phyloP scores from a whole-genome alignment of 2,797 vertebrate species.

The Lepus townsendii region DNA sequence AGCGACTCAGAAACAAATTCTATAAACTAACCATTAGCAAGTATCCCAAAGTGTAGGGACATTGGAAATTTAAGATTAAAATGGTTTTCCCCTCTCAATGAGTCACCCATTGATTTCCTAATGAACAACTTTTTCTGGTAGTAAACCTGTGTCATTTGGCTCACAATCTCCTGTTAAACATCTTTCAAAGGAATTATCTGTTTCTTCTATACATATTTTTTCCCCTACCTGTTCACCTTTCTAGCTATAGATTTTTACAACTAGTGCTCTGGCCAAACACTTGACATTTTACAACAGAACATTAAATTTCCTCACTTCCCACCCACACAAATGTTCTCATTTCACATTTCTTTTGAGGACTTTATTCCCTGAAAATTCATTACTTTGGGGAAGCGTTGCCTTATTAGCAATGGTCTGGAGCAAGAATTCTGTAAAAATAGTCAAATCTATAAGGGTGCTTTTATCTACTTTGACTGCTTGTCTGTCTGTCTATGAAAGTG shows the following conservation, averaged over 20 bases:
- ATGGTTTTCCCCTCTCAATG: not conserved
- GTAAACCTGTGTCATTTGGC: not conserved
- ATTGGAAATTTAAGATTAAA: not conserved
- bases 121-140: not conserved
- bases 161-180: not conserved
- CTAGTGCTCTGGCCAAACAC: not conserved
- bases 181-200: not conserved
- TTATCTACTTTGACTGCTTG: not conserved
- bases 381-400: not conserved
- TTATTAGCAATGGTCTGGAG: not conserved
- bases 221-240: not conserved
- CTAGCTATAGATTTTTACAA: constrained; percentile 27
- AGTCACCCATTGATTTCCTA: not conserved
- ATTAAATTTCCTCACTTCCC: constrained; percentile 29
- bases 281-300: constrained; percentile 59
- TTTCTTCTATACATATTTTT: not conserved
- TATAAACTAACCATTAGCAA: not conserved
- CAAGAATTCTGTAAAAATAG: constrained; percentile 12
- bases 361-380: not conserved
- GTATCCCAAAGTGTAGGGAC: not conserved
- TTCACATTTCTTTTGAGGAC: not conserved
- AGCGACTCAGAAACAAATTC: not conserved
- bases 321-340: not conserved
- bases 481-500: not conserved
- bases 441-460: not conserved